Evolutionary conservation across 1,140 invertebrate genomes (phyloP), one percentile per base, ranked within the genome.

Genomic region (Drosophila carrolli): DNA sequence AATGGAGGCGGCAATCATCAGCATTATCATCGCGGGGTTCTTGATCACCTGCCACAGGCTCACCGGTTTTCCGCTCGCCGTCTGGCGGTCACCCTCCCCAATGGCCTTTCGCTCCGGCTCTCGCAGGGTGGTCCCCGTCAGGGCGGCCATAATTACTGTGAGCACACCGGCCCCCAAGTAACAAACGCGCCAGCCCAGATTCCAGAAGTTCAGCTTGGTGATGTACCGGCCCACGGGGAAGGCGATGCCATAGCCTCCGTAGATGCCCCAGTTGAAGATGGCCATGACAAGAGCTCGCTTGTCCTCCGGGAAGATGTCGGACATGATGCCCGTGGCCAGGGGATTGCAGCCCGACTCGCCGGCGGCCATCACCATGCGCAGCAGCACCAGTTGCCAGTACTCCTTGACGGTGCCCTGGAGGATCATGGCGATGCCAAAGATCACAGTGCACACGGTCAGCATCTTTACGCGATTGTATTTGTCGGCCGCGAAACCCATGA

Each of bases 181-280:
- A 23, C 96, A 96, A 19, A 97, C 94, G 83, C 98, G 94, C 97
- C 98, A 99, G 29, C 97, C 97, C 92, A 97, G 90, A 70, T 95
- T 94, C 94, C 96, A 96, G 44, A 96, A 94, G 84, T 98, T 96
- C 13, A 96, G 83, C 44, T 94, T 93, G 1, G 97, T 97, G 43
- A 98, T 94, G 80, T 98, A 98, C 74, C 97, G 95, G 1, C 97
- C 97, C 16, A 98, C 95, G 0, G 97, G 97, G 91, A 98, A 98
- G 9, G 97, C 97, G 48, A 98, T 95, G 43, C 97, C 97, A 75
- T 98, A 98, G 10, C 97, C 98, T 19, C 97, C 96, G 86, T 99
- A 99, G 72, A 99, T 98, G 37, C 98, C 98, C 97, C 97, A 98
- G 93, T 98, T 98, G 93, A 98, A 98, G 57, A 98, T 96, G 1